A percentile compares a stretch with the other conserved stretches of the same genome.
Evolutionary conservation across 2,113 vertebrate species (phyloP).

Genomic region (Ascaphus truei): DNA sequence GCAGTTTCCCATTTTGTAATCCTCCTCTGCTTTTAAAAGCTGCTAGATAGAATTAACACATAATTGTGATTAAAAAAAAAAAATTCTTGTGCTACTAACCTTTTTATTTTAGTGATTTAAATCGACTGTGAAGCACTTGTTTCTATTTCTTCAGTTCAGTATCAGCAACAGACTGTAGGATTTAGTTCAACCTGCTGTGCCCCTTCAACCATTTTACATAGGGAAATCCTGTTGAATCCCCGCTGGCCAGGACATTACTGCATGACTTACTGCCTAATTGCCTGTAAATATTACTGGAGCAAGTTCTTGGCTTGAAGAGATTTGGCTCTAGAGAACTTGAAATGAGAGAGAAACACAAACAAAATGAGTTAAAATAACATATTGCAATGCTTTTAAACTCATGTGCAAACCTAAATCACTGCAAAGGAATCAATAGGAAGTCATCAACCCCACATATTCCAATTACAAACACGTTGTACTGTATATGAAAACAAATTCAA

Average conservation of each 20-base stretch:
- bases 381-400: not conserved
- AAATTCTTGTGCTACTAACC: no score
- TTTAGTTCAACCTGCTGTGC: not conserved
- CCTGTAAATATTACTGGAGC: conserved; percentile 26
- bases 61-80: no score
- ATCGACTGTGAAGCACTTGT: no score
- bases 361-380: not conserved
- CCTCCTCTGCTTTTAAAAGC: no score
- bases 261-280: conserved; percentile 26
- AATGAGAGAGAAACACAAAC: not conserved
- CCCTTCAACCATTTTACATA: conserved; percentile 13
- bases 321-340: not conserved
- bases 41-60: no score
- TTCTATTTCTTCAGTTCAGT: not conserved
- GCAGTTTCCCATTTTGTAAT: no score
- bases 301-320: conserved; percentile 5
- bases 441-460: not conserved
- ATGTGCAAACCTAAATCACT: not conserved
- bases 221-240: not conserved
- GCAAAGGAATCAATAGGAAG: not conserved
- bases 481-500: not conserved
- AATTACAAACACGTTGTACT: not conserved
- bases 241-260: conserved; percentile 5
- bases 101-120: no score
- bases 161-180: not conserved